Conservation (phyloP, 1,140 invertebrate species). For the Conus ventricosus region DNA sequence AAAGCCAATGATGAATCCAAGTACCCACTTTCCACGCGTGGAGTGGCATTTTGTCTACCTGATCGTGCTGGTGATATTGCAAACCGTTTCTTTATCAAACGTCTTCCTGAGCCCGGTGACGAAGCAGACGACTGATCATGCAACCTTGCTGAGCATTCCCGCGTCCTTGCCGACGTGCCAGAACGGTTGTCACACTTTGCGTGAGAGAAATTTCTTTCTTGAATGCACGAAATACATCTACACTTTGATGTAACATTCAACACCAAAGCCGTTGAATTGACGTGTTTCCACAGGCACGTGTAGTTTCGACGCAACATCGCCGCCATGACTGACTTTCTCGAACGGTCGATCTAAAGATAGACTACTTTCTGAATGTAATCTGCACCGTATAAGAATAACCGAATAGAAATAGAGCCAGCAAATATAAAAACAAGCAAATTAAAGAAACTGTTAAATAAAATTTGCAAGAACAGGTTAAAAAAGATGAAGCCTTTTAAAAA, state of each 20-base stretch:
- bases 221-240: not conserved
- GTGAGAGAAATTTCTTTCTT: not conserved
- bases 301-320: slow-evolving; percentile 26
- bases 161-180: not conserved
- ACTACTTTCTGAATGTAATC: slow-evolving; percentile 1
- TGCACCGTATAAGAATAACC: not conserved
- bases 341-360: slow-evolving; percentile 22
- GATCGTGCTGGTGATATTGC: not conserved
- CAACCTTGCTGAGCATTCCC: not conserved
- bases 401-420: not conserved
- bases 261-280: not conserved
- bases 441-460: too few species aligned
- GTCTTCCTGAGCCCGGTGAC: not conserved
- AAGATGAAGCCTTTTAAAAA: too few species aligned
- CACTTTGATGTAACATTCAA: not conserved
- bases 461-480: too few species aligned
- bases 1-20: not conserved
- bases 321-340: slow-evolving; percentile 28
- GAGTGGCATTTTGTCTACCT: not conserved
- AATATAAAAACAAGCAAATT: too few species aligned
- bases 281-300: slow-evolving; percentile 23
- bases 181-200: slow-evolving; percentile 6
- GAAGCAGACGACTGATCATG: slow-evolving; percentile 36
- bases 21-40: not conserved
- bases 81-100: not conserved